These are phyloP conservation scores for Acanthiza pusilla DNA, from an alignment of 2,797 vertebrate genomes.

Conservation along the genomic window DNA sequence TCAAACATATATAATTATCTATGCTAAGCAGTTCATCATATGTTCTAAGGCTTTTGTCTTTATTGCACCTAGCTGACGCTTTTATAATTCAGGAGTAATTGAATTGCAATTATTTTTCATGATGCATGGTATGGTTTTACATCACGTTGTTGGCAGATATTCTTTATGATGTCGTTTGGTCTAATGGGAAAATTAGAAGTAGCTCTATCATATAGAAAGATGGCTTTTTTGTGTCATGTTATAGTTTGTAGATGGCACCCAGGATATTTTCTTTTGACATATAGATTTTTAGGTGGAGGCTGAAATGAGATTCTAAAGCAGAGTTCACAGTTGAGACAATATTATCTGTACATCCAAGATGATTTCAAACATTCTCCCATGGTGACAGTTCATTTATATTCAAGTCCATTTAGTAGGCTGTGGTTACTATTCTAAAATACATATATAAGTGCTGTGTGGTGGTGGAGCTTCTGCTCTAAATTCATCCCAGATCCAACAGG, in stretches of 20 bases:
- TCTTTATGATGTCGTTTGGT: slow-evolving; percentile 70
- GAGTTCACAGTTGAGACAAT: slow-evolving; percentile 8
- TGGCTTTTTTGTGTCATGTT: slow-evolving; percentile 65
- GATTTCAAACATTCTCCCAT: slow-evolving; percentile 6
- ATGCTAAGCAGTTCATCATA: slow-evolving; percentile 67
- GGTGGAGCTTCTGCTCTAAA: not conserved
- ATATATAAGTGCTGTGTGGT: not conserved
- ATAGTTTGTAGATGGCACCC: slow-evolving; percentile 58
- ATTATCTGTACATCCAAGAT: slow-evolving; percentile 20
- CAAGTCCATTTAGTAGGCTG: slow-evolving; percentile 20
- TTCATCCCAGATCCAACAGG: not conserved
- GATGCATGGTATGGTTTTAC: slow-evolving; percentile 73
- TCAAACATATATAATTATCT: slow-evolving; percentile 67
- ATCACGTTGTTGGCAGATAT: slow-evolving; percentile 73
- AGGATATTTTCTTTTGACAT: slow-evolving; percentile 55
- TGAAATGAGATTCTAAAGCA: slow-evolving; percentile 56
- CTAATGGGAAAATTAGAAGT: slow-evolving; percentile 77
- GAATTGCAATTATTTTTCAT: slow-evolving; percentile 78
- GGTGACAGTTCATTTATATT: slow-evolving; percentile 51
- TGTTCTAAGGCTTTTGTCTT: slow-evolving; percentile 58
- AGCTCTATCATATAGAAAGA: slow-evolving; percentile 65
- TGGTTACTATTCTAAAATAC: slow-evolving; percentile 23
- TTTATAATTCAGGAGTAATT: slow-evolving; percentile 76
- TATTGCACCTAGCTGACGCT: slow-evolving; percentile 68
- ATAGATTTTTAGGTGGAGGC: slow-evolving; percentile 61